phyloP scores from a whole-genome alignment of 1,140 invertebrate genomes.

The Scylla paramamosain region DNA sequence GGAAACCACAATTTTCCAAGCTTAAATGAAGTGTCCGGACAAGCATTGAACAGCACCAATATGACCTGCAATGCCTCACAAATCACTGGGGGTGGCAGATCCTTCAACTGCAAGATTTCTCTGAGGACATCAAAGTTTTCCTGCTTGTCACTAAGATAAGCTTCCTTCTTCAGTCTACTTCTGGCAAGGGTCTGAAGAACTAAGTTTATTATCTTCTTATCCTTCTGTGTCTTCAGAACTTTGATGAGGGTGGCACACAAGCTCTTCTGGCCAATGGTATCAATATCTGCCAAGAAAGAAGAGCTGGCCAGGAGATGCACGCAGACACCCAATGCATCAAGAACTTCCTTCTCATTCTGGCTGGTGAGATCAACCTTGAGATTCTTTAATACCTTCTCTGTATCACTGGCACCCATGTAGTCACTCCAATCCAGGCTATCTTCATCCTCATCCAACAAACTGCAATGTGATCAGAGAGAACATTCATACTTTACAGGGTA shows the following conservation, averaged over 20 bases:
- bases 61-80: constrained; percentile 71
- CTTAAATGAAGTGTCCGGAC: constrained; percentile 45
- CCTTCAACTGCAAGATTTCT: constrained; percentile 57
- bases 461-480: constrained; percentile 36
- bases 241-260: constrained; percentile 59
- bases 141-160: constrained; percentile 49
- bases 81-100: constrained; percentile 54
- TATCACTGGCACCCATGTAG: constrained; percentile 36
- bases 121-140: constrained; percentile 55
- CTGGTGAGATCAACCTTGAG: constrained; percentile 64
- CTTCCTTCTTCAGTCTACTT: constrained; percentile 58
- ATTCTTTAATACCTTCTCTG: constrained; percentile 49
- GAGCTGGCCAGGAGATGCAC: constrained; percentile 67
- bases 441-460: constrained; percentile 2
- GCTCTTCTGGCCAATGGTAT: neutral
- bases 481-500: neutral
- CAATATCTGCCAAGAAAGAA: constrained; percentile 39
- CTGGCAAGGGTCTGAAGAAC: constrained; percentile 71
- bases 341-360: constrained; percentile 38
- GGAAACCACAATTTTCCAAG: constrained; percentile 59
- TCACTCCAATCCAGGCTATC: constrained; percentile 53
- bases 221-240: constrained; percentile 62
- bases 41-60: constrained; percentile 44
- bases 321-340: constrained; percentile 69
- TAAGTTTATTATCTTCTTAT: constrained; percentile 63